phyloP scores from a whole-genome alignment of 2,888 invertebrate species.

The Ormyrus thymus region DNA sequence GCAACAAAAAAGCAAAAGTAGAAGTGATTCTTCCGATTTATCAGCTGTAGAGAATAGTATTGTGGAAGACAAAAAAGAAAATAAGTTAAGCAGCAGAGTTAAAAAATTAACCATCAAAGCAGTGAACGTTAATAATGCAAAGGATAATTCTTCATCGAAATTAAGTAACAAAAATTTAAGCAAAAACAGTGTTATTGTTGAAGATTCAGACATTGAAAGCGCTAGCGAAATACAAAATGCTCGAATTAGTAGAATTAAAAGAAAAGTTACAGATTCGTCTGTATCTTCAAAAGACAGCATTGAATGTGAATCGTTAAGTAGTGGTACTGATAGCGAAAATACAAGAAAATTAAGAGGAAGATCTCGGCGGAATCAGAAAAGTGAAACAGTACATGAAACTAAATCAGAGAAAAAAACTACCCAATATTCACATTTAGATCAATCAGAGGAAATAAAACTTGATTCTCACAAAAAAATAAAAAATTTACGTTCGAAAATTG shows the following conservation, averaged over 20 bases:
- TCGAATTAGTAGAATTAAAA: not conserved
- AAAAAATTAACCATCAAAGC: not conserved
- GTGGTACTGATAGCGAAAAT: not conserved
- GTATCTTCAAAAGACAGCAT: slow-evolving; percentile 1
- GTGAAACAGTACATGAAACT: not conserved
- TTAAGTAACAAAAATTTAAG: not conserved
- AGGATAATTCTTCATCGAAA: not conserved
- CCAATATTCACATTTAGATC: slow-evolving; percentile 28
- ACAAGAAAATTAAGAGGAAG: not conserved
- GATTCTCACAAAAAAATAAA: not conserved
- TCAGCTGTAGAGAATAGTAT: slow-evolving; percentile 1
- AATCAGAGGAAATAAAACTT: not conserved
- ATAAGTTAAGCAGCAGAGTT: not conserved
- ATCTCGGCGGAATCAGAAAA: not conserved
- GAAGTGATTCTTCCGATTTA: not conserved
- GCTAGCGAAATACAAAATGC: not conserved
- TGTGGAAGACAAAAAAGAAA: slow-evolving; percentile 17
- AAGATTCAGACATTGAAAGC: slow-evolving; percentile 16
- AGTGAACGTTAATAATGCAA: not conserved
- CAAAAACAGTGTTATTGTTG: slow-evolving; percentile 34
- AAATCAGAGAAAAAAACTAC: not conserved
- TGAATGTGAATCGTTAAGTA: not conserved
- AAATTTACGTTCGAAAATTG: not conserved
- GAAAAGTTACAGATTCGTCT: slow-evolving; percentile 7
- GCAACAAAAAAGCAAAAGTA: not conserved